Conservation (phyloP, 2,888 invertebrate genomes). For the Lasioglossum marginatum region DNA sequence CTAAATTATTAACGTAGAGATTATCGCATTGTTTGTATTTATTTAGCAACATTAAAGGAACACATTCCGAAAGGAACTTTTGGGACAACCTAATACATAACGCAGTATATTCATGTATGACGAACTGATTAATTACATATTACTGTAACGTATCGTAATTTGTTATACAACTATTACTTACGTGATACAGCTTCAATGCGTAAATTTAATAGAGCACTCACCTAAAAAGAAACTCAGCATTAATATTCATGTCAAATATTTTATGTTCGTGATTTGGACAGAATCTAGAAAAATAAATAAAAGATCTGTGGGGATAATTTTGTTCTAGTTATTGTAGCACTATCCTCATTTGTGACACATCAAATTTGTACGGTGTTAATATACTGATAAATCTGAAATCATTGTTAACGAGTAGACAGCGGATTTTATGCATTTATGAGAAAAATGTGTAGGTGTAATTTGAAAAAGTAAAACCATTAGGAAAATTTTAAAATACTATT, state of each 20-base stretch:
- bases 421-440: no score
- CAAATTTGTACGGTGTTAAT: neutral
- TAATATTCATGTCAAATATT: neutral
- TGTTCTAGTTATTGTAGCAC: neutral
- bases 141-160: neutral
- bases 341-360: neutral
- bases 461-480: no score
- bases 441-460: no score
- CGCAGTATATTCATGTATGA: neutral
- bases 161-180: conserved; percentile 32
- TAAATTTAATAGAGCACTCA: conserved; percentile 46
- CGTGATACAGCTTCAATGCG: neutral
- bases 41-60: no score
- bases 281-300: neutral
- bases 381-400: no score
- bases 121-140: neutral
- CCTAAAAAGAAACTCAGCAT: conserved; percentile 53
- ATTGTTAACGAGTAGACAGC: no score
- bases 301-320: neutral
- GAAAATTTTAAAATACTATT: no score
- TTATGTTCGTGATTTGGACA: neutral
- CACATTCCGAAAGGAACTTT: no score
- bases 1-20: no score
- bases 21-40: no score
- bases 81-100: neutral